Percentiles rank a stretch among this genome's conserved stretches.
Conservation (phyloP, 2,113 vertebrate species). For the Oophaga pumilio region DNA sequence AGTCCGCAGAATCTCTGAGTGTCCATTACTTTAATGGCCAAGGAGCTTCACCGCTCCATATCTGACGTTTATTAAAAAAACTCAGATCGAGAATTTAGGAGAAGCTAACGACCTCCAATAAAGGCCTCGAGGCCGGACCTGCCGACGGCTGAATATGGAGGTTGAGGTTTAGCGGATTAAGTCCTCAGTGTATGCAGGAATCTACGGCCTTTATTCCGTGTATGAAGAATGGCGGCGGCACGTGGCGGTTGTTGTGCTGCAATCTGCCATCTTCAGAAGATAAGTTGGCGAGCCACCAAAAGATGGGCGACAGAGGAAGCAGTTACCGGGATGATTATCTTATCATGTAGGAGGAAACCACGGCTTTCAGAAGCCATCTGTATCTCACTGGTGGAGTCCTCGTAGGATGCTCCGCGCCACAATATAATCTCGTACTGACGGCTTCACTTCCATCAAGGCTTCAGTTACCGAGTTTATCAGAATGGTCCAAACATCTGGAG, state of each 20-base stretch:
- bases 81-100: not conserved
- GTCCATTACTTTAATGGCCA: conserved; percentile 17
- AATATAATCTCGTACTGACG: not conserved
- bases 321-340: conserved; percentile 9
- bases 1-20: not conserved
- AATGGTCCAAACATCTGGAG: not conserved
- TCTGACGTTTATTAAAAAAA: conserved; percentile 22
- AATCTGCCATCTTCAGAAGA: conserved; percentile 39
- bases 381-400: not conserved
- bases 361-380: conserved; percentile 23
- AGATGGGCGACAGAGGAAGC: conserved; percentile 16
- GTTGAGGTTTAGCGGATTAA: not conserved
- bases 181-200: not conserved
- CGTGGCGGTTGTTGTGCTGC: conserved; percentile 25
- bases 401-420: not conserved
- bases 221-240: not conserved
- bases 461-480: not conserved
- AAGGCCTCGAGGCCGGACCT: not conserved
- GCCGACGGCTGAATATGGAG: not conserved
- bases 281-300: conserved; percentile 25
- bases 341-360: not conserved
- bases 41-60: not conserved
- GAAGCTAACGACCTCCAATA: not conserved
- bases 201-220: not conserved
- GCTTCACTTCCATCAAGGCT: not conserved